Percentiles rank a stretch among this genome's conserved stretches.
phyloP scores from a whole-genome alignment of 2,797 vertebrate genomes.

The Enteromius treurensis region DNA sequence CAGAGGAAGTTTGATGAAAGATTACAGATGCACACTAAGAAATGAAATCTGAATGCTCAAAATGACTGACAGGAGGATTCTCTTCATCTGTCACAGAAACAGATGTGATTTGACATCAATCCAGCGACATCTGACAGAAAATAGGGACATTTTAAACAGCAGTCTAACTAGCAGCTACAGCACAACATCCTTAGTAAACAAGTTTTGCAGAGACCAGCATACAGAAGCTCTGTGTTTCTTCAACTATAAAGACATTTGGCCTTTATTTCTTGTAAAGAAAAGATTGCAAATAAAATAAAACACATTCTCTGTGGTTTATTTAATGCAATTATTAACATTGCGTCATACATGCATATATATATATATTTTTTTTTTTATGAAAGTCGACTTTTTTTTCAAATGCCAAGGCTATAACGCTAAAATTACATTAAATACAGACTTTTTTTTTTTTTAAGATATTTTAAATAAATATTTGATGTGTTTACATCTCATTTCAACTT shows the following conservation, averaged over 20 bases:
- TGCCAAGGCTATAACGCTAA: not conserved
- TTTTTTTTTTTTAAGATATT: too few relatives aligned
- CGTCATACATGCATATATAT: not conserved
- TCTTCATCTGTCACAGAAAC: not conserved
- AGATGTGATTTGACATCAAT: conserved; percentile 11
- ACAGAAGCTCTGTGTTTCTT: not conserved
- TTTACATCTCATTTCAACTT: too few relatives aligned
- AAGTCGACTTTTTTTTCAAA: not conserved
- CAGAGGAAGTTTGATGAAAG: not conserved
- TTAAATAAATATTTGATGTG: too few relatives aligned
- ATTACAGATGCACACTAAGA: not conserved
- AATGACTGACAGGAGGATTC: not conserved
- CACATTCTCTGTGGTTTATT: not conserved
- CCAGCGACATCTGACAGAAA: not conserved
- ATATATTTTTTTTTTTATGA: too few relatives aligned
- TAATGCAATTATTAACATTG: not conserved
- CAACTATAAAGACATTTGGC: not conserved
- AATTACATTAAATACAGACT: not conserved
- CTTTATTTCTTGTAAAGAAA: not conserved
- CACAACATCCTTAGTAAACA: not conserved
- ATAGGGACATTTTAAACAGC: not conserved
- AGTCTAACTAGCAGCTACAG: not conserved
- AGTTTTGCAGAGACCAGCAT: not conserved
- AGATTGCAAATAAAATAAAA: not conserved
- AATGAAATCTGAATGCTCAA: not conserved